Base-by-base conservation (phyloP, 2,797 vertebrate species). In the Echeneis naucrates region DNA sequence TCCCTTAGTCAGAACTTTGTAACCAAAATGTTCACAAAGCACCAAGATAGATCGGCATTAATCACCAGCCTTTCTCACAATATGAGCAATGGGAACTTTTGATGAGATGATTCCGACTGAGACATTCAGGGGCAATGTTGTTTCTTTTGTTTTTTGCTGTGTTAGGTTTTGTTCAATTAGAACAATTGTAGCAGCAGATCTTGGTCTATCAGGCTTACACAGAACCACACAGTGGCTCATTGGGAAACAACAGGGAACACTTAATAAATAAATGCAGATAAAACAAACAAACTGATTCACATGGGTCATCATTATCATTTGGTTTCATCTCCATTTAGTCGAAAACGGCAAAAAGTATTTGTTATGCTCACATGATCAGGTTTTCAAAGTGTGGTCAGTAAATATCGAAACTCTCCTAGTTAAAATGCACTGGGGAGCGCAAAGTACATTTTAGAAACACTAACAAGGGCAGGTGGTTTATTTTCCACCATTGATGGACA, bases 301-400 rank as follows among this genome's bases (percentile, higher is more conserved):
- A 9, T 8, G 7, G 16, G 16, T 19, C 0, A 2, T 67, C 58
- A 16, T 8, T 42, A 17, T 52, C 27, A 45, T 62, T 61, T 52
- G 14, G 19, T 57, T 58, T 65, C 40, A 60, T 68, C 44, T 56
- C 26, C 45, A 26, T 66, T 75, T 45, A 47, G 24, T 40, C n/a
- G n/a, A n/a, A 10, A 8, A 19, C 23, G 23, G 26, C 32, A 24
- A 12, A 58, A 44, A 12, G 8, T 5, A 19, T 37, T 30, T 50
- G 57, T 48, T 37, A 55, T 30, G 55, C 8, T 38, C 66, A 75
- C 55, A 19, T 11, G 17, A 30, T 24, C 24, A 23, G 0, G 0
- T 12, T 17, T 3, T 0, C 2, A 35, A 65, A 60, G 55, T 24
- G n/a, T 0, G n/a, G 44, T 50, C 17, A 8, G 33, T 35, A 54